Evolutionary conservation across 2,888 invertebrate genomes (phyloP).

Genomic region (Craniophora ligustri): DNA sequence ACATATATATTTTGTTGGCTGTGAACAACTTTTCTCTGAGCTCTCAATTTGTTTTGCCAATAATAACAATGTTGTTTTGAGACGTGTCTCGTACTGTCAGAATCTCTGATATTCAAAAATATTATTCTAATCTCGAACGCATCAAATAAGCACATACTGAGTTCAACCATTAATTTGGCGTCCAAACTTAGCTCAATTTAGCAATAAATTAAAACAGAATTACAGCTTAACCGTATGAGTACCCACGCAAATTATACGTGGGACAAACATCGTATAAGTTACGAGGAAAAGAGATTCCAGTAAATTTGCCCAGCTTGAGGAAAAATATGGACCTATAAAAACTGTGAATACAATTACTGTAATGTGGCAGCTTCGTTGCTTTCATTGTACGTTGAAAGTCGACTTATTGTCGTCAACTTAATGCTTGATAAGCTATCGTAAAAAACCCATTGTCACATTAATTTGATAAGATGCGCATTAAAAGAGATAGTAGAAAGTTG

Average conservation of each 20-base stretch:
- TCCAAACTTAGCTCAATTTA: conserved; percentile 21
- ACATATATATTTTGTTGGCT: no score
- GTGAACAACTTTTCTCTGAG: no score
- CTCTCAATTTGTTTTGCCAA: conserved; percentile 33
- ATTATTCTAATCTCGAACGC: conserved; percentile 32
- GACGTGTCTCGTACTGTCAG: conserved; percentile 5
- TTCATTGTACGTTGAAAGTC: no score
- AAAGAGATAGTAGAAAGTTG: conserved; percentile 38
- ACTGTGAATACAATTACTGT: background rate
- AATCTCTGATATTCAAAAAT: conserved; percentile 7
- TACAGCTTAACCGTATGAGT: conserved; percentile 35
- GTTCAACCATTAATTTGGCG: conserved; percentile 21
- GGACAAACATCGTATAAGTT: conserved; percentile 8
- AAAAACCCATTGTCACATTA: conserved; percentile 23
- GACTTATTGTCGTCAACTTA: conserved; percentile 4
- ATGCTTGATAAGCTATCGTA: conserved; percentile 37
- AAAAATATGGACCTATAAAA: conserved; percentile 9
- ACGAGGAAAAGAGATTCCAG: conserved; percentile 39
- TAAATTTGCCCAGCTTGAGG: conserved; percentile 13
- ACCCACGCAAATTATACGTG: conserved; percentile 45
- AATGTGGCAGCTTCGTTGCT: background rate
- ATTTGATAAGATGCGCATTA: conserved; percentile 34
- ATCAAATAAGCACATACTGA: conserved; percentile 40
- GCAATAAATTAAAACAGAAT: conserved; percentile 47
- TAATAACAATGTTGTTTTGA: conserved; percentile 27